Evolutionary conservation across 2,797 vertebrate species (phyloP).

Genomic region (Artibeus lituratus): DNA sequence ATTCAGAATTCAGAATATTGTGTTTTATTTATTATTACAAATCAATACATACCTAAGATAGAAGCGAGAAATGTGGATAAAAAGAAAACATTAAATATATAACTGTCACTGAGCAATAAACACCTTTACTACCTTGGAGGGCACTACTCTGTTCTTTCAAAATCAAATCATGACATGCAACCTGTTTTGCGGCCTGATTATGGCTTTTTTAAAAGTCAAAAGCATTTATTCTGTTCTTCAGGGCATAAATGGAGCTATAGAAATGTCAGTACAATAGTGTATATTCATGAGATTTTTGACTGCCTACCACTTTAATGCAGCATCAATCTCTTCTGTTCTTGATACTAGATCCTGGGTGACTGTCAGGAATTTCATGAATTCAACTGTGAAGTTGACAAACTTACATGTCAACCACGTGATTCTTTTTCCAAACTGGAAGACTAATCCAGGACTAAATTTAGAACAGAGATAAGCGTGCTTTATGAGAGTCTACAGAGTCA

Average conservation of each 20-base stretch:
- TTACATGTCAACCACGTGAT: not conserved
- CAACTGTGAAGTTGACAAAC: not conserved
- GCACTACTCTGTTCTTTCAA: not conserved
- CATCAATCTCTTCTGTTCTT: not conserved
- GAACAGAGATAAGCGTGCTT: not conserved
- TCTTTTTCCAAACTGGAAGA: not conserved
- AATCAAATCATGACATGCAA: not conserved
- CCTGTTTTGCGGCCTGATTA: not conserved
- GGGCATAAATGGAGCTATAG: not conserved
- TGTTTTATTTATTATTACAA: constrained; percentile 9
- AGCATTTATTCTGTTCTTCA: constrained; percentile 4
- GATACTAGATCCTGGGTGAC: not conserved
- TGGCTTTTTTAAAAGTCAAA: not conserved
- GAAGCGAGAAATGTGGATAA: not conserved
- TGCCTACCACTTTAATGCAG: not conserved
- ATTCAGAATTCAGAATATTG: not conserved
- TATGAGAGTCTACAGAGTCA: not conserved
- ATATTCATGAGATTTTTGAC: not conserved
- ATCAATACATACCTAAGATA: not conserved
- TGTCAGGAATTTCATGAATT: not conserved
- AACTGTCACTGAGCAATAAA: not conserved
- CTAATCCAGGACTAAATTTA: not conserved
- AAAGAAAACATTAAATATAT: not conserved
- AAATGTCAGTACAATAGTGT: not conserved
- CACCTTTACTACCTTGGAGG: not conserved